Evolutionary conservation across 2,888 invertebrate species (phyloP).

Genomic region (Cheilosia urbana): DNA sequence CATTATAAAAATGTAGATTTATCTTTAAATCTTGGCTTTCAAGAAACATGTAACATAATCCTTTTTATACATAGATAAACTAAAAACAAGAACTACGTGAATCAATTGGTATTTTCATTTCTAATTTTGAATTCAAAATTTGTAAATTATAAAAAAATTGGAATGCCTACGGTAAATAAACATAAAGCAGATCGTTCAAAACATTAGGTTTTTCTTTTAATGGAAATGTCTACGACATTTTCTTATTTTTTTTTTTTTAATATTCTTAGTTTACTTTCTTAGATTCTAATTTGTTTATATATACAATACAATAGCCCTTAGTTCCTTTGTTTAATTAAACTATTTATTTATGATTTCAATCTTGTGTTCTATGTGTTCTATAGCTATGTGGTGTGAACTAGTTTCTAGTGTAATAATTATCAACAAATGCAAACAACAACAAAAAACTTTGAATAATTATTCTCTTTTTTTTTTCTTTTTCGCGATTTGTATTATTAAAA

Average conservation of each 20-base stretch:
- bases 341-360: constrained; percentile 13
- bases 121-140: neutral
- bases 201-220: neutral
- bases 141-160: neutral
- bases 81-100: neutral
- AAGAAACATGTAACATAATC: too few relatives aligned
- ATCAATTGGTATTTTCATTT: neutral
- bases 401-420: constrained; percentile 31
- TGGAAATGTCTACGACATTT: neutral
- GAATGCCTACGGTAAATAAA: neutral
- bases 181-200: neutral
- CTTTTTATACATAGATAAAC: too few relatives aligned
- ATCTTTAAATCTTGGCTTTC: too few relatives aligned
- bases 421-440: constrained; percentile 8
- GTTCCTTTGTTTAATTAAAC: constrained; percentile 14
- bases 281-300: constrained; percentile 24
- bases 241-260: neutral
- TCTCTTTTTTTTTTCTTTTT: constrained; percentile 65
- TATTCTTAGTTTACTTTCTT: neutral
- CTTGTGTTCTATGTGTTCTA: constrained; percentile 44
- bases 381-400: constrained; percentile 63
- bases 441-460: constrained; percentile 59
- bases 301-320: constrained; percentile 66
- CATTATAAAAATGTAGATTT: too few relatives aligned
- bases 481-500: constrained; percentile 75